phyloP scores from a whole-genome alignment of 2,113 vertebrate species.

The Phyllostomus discolor region DNA sequence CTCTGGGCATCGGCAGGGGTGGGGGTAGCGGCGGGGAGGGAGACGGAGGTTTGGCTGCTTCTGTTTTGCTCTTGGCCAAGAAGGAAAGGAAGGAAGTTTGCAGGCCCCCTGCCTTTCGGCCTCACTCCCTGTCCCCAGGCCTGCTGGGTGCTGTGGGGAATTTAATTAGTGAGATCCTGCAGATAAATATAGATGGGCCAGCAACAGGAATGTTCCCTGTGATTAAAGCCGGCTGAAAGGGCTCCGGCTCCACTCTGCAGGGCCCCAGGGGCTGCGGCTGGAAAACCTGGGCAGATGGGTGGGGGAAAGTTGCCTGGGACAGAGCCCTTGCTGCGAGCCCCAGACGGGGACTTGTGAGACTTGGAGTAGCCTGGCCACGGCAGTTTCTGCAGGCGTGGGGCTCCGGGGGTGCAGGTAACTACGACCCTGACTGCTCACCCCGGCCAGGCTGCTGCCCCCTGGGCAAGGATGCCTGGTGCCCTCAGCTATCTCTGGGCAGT shows the following conservation, averaged over 20 bases:
- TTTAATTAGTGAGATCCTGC: slow-evolving; percentile 75
- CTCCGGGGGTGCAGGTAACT: not conserved
- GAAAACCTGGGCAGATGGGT: not conserved
- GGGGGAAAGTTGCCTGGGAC: slow-evolving; percentile 19
- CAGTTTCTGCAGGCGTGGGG: not conserved
- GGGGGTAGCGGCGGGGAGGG: not conserved
- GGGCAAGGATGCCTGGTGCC: not conserved
- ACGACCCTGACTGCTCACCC: not conserved
- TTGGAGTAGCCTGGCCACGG: rapidly evolving
- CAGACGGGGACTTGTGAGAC: not conserved
- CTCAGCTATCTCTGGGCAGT: not conserved
- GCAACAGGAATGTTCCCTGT: slow-evolving; percentile 73
- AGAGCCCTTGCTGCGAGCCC: not conserved
- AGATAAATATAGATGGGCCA: slow-evolving; percentile 76
- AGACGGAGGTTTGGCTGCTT: not conserved
- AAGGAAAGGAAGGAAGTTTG: slow-evolving; percentile 73
- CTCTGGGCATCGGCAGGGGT: not conserved
- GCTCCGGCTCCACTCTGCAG: slow-evolving; percentile 48
- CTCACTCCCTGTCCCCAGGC: not conserved
- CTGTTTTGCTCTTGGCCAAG: slow-evolving; percentile 56
- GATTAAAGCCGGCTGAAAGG: slow-evolving; percentile 76
- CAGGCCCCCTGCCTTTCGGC: slow-evolving; percentile 28
- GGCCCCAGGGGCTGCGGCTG: slow-evolving; percentile 25
- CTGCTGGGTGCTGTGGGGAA: slow-evolving; percentile 64
- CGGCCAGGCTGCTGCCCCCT: not conserved